Base-by-base conservation (phyloP, 2,113 vertebrate genomes). In the Oreochromis tanganicae region DNA sequence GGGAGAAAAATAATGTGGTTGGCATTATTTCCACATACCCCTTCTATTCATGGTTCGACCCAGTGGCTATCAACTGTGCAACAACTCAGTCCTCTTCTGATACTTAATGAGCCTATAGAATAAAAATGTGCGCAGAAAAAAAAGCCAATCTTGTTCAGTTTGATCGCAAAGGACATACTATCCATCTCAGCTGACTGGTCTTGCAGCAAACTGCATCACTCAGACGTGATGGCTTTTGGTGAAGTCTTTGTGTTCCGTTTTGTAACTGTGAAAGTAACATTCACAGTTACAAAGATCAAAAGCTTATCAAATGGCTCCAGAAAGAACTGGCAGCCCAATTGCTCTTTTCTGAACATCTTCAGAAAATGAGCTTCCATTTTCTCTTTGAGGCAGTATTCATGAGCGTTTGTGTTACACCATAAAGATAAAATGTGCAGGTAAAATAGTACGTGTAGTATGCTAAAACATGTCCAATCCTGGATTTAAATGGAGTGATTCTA, bases 131-230 rank as follows among this genome's bases (percentile, higher is more conserved):
- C 8, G 11, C 14, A 34, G 16, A 66, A 48, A 59, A 38, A 41
- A 80, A 46, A 71, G 52, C 29, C 17, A 9, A 52, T 82, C 57
- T 88, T 32, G 80, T 89, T 88, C 43, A 57, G 85, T 82, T 12
- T 66, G 81, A 66, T 91, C n/a, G 11, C 68, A 84, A 83, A 87
- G 75, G 59, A 92, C n/a, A 11, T 50, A 46, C 68, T 80, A 84
- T 91, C 88, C 87, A 80, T 91, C 80, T 79, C 61, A 66, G 56
- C 80, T 80, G 91, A 89, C 87, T 57, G 9, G 54, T 83, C 84
- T 90, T 93, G 91, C 86, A 89, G 43, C 9, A 14, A 24, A 75
- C 93, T 93, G 87, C 91, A 92, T 93, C 93, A 93, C 89, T 89
- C 75, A 90, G 80, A 84, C 81, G 81, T 29, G 54, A 88, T 85